Percentiles rank a stretch among this genome's conserved stretches.
Evolutionary conservation across 2,797 vertebrate genomes (phyloP).

Genomic region (Manis pentadactyla): DNA sequence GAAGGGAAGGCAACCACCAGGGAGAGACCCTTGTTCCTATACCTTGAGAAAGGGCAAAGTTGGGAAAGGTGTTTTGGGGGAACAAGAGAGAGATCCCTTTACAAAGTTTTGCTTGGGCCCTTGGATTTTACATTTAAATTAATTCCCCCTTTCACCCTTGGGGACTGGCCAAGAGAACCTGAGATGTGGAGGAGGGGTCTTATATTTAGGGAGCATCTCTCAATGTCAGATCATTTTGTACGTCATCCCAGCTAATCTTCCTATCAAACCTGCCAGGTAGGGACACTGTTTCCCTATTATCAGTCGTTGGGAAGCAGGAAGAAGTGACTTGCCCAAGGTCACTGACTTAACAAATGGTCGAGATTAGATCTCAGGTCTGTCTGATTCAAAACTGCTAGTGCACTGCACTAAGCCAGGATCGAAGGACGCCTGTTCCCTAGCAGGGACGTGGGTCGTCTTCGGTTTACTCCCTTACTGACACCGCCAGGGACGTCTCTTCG

Average conservation of each 20-base stretch:
- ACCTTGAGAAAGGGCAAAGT: conserved; percentile 1
- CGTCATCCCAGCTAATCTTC: background rate
- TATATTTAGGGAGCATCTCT: background rate
- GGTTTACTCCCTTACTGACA: conserved; percentile 32
- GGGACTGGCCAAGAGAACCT: background rate
- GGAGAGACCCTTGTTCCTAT: background rate
- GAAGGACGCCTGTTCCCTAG: background rate
- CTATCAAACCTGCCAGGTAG: background rate
- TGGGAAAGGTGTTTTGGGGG: background rate
- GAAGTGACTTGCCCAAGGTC: conserved; percentile 31
- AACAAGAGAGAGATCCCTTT: background rate
- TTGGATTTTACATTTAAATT: conserved; percentile 34
- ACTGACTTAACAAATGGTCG: background rate
- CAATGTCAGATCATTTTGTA: background rate
- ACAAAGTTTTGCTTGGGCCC: background rate
- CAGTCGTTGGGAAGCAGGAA: background rate
- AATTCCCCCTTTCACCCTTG: background rate
- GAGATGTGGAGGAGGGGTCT: background rate
- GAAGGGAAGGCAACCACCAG: background rate
- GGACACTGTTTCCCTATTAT: background rate
- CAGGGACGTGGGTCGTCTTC: background rate
- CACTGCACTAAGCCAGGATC: background rate
- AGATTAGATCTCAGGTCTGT: background rate
- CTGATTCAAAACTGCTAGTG: conserved; percentile 13
- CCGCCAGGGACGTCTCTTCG: background rate